phyloP scores from a whole-genome alignment of 2,797 vertebrate genomes.

The Babyrousa celebensis region DNA sequence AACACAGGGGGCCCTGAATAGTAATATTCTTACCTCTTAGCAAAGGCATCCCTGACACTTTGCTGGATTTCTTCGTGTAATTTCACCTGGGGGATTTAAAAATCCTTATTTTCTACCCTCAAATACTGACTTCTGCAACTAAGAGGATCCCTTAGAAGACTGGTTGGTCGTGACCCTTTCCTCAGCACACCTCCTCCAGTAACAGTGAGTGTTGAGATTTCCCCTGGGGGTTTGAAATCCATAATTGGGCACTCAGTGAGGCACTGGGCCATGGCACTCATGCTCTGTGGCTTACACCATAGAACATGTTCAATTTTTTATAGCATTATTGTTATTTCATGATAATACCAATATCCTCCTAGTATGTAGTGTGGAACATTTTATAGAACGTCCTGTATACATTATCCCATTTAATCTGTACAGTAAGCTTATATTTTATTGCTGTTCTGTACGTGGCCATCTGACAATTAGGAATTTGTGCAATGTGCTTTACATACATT shows the following conservation, averaged over 20 bases:
- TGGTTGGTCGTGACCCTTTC: background rate
- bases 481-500: background rate
- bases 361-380: background rate
- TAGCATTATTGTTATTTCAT: background rate
- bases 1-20: background rate
- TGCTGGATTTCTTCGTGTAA: background rate
- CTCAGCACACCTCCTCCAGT: background rate
- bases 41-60: background rate
- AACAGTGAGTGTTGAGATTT: background rate
- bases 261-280: background rate
- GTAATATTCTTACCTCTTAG: background rate
- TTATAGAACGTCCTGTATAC: background rate
- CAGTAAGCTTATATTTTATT: background rate
- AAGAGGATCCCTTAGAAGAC: background rate
- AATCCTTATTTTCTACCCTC: background rate
- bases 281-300: background rate
- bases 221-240: background rate
- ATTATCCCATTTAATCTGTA: slow-evolving; percentile 5
- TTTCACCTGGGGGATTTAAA: slow-evolving; percentile 24
- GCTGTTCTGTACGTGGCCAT: background rate
- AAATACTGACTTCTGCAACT: background rate
- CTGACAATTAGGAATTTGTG: background rate
- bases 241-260: background rate
- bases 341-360: background rate
- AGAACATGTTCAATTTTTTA: background rate